Base-by-base conservation (phyloP, 1,140 invertebrate genomes). In the Pentalonia nigronervosa region DNA sequence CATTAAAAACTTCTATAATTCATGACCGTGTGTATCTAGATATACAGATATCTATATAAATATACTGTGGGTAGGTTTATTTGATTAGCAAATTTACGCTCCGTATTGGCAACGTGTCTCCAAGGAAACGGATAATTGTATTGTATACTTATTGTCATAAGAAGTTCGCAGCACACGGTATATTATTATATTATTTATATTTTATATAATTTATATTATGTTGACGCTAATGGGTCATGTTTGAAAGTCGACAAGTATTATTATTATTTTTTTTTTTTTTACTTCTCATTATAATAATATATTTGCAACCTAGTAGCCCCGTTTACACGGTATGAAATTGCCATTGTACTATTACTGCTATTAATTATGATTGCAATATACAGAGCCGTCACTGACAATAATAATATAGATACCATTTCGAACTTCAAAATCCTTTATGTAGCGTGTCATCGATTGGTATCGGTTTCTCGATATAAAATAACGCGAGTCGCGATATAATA, bases 121-220 rank as follows among this genome's bases (percentile, higher is more conserved):
- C 87, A 36, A 89, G 87, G 87, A 50, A 89, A 89, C 87, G n/a
- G 48, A 89, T 76, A 89, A n/a, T 53, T 34, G 48, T 86, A n/a
- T 53, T 34, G 48, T 86, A 86, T 47, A 86, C 11, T 86, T n/a
- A 86, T 86, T 47, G 84, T 45, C 25, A 86, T 86, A n/a, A 25
- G 30, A 34, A 47, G 20, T 47, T 47, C 7, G 4, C 41, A 17
- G 14, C 84, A 47, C 25, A 30, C 21, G 47, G 25, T 17, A 47
- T 45, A 30, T 67, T n/a, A 60, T 60, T 60, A n/a, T 76, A 34
- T 67, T n/a, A 14, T 17, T 76, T n/a, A n/a, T 50, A 50, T 67
- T 41, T 41, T 41, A 14, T n/a, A 76, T 76, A 76, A 76, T n/a
- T n/a, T 76, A 34, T 76, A 76, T 41, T 41, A 41, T n/a, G 60